A percentile compares a stretch with the other conserved stretches of the same genome.
Conservation (phyloP, 2,797 vertebrate species). For the Catamblyrhynchus diadema region DNA sequence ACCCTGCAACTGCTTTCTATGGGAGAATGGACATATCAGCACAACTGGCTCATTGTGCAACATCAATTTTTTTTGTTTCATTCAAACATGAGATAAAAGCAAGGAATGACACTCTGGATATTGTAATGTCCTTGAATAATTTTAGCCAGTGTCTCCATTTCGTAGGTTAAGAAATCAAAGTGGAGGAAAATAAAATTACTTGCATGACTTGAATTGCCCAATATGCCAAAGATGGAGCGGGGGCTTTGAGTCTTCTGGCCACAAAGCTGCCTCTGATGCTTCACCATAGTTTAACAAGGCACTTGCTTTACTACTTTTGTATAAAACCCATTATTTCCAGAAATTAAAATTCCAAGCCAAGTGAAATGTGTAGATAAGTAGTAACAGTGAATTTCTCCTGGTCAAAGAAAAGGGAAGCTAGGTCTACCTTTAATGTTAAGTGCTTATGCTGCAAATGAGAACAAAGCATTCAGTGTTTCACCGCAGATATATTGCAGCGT, state of each 20-base stretch:
- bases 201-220: neutral
- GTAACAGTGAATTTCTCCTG: neutral
- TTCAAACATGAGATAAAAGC: neutral
- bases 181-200: neutral
- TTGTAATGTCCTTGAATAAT: neutral
- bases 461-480: neutral
- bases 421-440: neutral
- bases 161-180: neutral
- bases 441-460: neutral
- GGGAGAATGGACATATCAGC: accelerated
- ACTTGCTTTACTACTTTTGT: neutral
- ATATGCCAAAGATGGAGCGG: neutral
- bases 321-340: neutral
- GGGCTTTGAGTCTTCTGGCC: neutral
- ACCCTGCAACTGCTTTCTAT: neutral
- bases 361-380: neutral
- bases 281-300: neutral
- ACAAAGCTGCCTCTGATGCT: neutral
- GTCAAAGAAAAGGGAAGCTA: neutral
- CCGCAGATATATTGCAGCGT: neutral
- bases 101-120: neutral
- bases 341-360: neutral
- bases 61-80: neutral
- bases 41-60: neutral
- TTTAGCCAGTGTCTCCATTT: neutral